These are phyloP conservation scores for Gibbula magus DNA, from an alignment of 2,888 invertebrate genomes.

Conservation along the genomic window DNA sequence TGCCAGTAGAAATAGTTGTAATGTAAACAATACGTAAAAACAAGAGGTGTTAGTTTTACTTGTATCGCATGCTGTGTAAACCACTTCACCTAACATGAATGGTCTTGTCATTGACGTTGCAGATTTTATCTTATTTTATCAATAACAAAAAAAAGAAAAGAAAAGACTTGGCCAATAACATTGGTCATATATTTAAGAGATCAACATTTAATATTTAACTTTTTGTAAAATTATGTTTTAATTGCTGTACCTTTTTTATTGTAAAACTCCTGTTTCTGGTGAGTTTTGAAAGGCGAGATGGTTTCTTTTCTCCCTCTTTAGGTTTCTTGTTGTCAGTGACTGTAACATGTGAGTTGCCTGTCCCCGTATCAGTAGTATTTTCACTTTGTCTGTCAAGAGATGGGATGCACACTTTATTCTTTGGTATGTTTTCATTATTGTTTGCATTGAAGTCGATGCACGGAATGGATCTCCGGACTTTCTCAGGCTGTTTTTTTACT, in stretches of 20 bases:
- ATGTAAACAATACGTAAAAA: no score
- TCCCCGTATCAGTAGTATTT: not conserved
- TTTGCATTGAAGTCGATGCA: slow-evolving; percentile 36
- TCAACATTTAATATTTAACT: no score
- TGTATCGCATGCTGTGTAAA: no score
- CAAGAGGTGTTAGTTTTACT: no score
- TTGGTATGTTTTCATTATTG: not conserved
- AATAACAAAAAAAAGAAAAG: no score
- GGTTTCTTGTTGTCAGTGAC: not conserved
- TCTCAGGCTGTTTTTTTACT: slow-evolving; percentile 39
- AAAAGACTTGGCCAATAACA: no score
- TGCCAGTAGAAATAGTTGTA: not conserved
- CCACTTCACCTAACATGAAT: no score
- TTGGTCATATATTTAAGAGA: no score
- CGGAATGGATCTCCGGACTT: slow-evolving; percentile 42
- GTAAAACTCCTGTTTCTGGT: slow-evolving; percentile 25
- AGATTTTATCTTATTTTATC: no score
- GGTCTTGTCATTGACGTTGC: no score
- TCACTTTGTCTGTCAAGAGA: not conserved
- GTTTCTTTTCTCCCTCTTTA: slow-evolving; percentile 6
- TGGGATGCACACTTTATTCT: not conserved
- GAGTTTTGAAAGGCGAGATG: slow-evolving; percentile 25
- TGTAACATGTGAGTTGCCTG: no score
- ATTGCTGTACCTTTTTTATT: not conserved
- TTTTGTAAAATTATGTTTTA: no score